Percentiles rank a stretch among this genome's conserved stretches.
These are phyloP conservation scores for Eueremaeus valkanovi DNA, from an alignment of 2,888 invertebrate species.

Conservation along the genomic window DNA sequence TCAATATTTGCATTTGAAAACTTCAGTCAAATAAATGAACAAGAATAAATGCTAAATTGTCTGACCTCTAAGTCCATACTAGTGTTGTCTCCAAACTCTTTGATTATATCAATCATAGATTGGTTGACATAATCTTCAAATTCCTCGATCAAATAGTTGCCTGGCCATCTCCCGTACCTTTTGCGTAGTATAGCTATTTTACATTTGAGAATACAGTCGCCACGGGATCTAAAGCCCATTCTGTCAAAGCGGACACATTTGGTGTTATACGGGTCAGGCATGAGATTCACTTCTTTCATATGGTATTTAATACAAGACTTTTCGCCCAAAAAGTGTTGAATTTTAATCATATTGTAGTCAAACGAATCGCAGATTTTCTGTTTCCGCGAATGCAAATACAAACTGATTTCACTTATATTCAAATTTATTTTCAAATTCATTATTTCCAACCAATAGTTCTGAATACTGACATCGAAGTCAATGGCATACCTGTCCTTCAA, in stretches of 20 bases:
- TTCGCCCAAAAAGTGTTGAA: neutral
- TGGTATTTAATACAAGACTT: conserved; percentile 2
- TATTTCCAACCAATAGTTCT: conserved; percentile 9
- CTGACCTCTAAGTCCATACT: neutral
- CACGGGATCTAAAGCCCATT: neutral
- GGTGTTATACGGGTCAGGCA: neutral
- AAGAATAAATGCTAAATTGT: neutral
- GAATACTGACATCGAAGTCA: neutral
- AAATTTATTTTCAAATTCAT: neutral
- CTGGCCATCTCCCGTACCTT: neutral
- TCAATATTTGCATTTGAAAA: too few species aligned
- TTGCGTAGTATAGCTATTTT: neutral
- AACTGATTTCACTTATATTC: neutral
- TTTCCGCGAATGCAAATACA: neutral
- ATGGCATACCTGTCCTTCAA: neutral
- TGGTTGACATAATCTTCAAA: neutral
- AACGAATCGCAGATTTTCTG: neutral
- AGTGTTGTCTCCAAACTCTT: neutral
- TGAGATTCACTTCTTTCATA: neutral
- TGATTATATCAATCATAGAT: neutral
- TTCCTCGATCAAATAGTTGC: neutral
- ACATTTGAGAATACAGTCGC: neutral
- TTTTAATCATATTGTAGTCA: conserved; percentile 11
- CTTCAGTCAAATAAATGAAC: too few species aligned
- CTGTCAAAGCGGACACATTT: neutral